Base-by-base conservation (phyloP, 2,888 invertebrate genomes). In the Agrochola lychnidis region DNA sequence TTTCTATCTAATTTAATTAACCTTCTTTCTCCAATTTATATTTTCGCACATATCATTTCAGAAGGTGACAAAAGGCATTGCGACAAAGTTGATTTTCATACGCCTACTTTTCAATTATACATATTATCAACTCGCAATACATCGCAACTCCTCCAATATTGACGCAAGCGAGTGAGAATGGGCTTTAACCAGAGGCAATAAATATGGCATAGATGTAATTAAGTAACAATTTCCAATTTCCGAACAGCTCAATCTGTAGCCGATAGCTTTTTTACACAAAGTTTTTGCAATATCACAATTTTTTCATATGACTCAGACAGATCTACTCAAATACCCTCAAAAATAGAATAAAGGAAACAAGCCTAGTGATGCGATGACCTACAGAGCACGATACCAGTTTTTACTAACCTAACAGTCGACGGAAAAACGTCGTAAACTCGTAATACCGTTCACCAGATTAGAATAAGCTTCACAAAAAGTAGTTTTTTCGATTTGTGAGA, bases 371-470 rank as follows among this genome's bases (percentile, higher is more conserved):
- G 63, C 70, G 66, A 4, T 78, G 81, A 81, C 81, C 86, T 66
- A 87, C 40, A 87, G 68, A 85, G 14, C 12, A 30, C 25, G 22
- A 75, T 25, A 77, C 73, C 67, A 75, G 79, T 83, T 86, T 67
- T 79, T 73, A 73, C 42, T 3, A 30, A 64, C 12, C 40, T 40
- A 53, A 74, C 76, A 57, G 61, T 62, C 53, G 40, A n/a, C 19
- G 59, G 68, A 45, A 83, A 79, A 78, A 74, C 68, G 66, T 40
- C 63, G 53, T 66, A 67, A 81, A 76, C 71, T 67, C n/a, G 42
- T 73, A 57, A 68, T 79, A 86, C 88, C 86, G 86, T 86, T 87
- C 81, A 63, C n/a, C 56, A 83, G 74, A 86, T 82, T 87, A 77
- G 53, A 79, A 71, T 76, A 70, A 78, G 53, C 73, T 45, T 30